Evolutionary conservation across 2,113 vertebrate genomes (phyloP).

Genomic region (Corvus cornix): DNA sequence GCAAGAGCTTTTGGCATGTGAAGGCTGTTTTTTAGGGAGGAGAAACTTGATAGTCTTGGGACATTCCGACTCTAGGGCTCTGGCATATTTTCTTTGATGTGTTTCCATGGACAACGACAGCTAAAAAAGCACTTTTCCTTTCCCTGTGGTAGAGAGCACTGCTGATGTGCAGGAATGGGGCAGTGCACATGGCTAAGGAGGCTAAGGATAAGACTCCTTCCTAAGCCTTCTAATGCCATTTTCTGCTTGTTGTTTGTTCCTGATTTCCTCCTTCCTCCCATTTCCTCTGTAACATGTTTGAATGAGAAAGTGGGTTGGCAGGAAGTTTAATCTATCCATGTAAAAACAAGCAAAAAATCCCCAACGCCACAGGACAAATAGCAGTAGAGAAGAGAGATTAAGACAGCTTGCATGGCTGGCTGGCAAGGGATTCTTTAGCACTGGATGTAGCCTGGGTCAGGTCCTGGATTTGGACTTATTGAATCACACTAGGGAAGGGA

Average conservation of each 20-base stretch:
- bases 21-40: not conserved
- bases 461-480: constrained; percentile 17
- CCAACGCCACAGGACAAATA: not conserved
- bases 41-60: not conserved
- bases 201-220: not conserved
- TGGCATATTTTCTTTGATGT: not conserved
- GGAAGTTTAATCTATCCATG: constrained; percentile 29
- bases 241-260: not conserved
- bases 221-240: constrained; percentile 18
- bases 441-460: not conserved
- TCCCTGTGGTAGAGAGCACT: not conserved
- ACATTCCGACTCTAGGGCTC: not conserved
- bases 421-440: constrained; percentile 10
- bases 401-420: not conserved
- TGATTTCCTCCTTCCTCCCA: not conserved
- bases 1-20: not conserved
- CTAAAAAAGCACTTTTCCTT: not conserved
- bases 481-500: not conserved
- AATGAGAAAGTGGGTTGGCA: constrained; percentile 12
- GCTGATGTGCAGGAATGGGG: not conserved
- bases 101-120: not conserved
- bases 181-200: not conserved
- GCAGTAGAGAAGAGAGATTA: constrained; percentile 36
- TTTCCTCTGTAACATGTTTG: not conserved
- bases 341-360: not conserved